phyloP scores from a whole-genome alignment of 2,888 invertebrate species.

The Pachliopta kotzebuea region DNA sequence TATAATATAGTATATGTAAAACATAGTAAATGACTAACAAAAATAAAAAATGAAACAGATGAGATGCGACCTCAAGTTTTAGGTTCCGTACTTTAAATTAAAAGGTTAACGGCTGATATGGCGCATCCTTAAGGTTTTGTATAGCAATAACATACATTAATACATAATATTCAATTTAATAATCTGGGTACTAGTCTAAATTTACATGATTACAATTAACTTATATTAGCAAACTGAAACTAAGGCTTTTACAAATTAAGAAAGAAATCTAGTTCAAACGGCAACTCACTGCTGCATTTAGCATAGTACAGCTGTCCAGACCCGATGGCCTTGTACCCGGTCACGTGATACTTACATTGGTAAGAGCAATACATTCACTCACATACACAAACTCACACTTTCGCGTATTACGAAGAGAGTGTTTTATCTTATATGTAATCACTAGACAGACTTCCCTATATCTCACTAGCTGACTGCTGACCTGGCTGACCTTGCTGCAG shows the following conservation, averaged over 20 bases:
- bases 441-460: conserved; percentile 31
- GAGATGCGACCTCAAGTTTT: too few relatives aligned
- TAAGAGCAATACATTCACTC: conserved; percentile 6
- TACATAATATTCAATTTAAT: too few relatives aligned
- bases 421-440: neutral
- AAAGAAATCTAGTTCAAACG: conserved; percentile 18
- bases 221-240: too few relatives aligned
- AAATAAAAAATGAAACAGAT: too few relatives aligned
- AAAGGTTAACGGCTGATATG: too few relatives aligned
- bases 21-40: too few relatives aligned
- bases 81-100: too few relatives aligned
- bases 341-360: conserved; percentile 19
- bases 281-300: neutral
- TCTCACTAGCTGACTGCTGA: conserved; percentile 37
- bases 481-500: conserved; percentile 45
- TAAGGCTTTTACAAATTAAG: neutral
- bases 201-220: too few relatives aligned
- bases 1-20: too few relatives aligned
- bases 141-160: too few relatives aligned
- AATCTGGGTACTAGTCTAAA: too few relatives aligned
- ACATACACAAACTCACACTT: conserved; percentile 8
- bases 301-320: conserved; percentile 3
- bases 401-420: conserved; percentile 13
- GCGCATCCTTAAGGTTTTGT: too few relatives aligned
- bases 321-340: conserved; percentile 17